Base-by-base conservation (phyloP, 1,140 invertebrate species). In the Diachasma alloeum region DNA sequence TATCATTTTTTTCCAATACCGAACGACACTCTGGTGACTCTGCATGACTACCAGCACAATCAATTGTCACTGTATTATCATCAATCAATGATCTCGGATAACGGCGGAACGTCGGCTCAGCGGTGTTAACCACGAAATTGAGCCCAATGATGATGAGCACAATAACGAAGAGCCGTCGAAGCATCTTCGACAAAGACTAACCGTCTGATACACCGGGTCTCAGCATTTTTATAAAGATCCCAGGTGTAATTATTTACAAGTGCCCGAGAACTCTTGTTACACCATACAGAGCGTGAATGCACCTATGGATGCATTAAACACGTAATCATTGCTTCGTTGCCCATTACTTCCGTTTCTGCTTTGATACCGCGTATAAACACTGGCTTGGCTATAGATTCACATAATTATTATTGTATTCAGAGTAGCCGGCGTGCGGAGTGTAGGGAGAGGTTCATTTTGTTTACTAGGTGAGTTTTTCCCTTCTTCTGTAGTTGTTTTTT, bases 241-340 rank as follows among this genome's bases (percentile, higher is more conserved):
- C 74, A 44, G 75, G 53, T 59, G 80, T 78, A 88, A 87, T 87
- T 87, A 87, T 79, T 80, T 80, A 44, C 46, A 39, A 66, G 73
- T 67, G 53, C 15, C 26, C 56, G 42, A 69, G 67, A 66, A 76
- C 71, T 56, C 59, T 74, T 59, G 74, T 79, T 78, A 87, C 83
- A 83, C 74, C 85, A 88, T 88, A 87, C 87, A 89, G 87, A 89
- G 87, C 88, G 87, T 90, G 87, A 90, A 90, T 90, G 82, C 83
- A 83, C 77, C 82, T 84, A 82, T 85, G 81, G 78, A 82, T 84
- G 85, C 82, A 87, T 85, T 81, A 82, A 79, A 84, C 80, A 77
- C 75, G 81, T 81, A 81, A 83, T 81, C 76, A 81, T 81, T 77
- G 81, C 81, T 83, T 83, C 74, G 79, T 67, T 78, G 67, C 56